These are phyloP conservation scores for Apodemus sylvaticus DNA, from an alignment of 2,113 vertebrate genomes.

Conservation along the genomic window DNA sequence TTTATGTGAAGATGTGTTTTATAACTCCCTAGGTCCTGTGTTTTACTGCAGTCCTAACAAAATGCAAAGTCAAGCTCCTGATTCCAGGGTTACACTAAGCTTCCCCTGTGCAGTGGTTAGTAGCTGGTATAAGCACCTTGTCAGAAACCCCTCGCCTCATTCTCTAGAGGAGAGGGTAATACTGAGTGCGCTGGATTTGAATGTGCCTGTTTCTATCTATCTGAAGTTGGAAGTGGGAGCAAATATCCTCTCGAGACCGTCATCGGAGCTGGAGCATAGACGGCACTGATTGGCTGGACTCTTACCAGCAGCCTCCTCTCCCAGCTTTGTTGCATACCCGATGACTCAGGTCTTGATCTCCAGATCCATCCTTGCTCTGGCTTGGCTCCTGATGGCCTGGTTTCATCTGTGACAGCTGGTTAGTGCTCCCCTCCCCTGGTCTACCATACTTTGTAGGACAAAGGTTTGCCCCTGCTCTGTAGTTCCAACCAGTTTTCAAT, in stretches of 20 bases:
- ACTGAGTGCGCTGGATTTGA: neutral
- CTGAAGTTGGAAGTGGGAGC: neutral
- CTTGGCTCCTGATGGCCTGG: neutral
- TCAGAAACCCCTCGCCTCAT: conserved; percentile 56
- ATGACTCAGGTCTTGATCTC: neutral
- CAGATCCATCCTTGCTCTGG: neutral
- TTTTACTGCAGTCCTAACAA: conserved; percentile 50
- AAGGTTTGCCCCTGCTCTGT: neutral
- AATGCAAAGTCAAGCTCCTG: conserved; percentile 46
- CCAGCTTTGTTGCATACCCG: neutral
- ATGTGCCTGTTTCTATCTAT: neutral
- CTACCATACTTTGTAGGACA: neutral
- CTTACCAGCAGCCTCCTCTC: neutral
- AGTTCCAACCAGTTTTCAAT: neutral
- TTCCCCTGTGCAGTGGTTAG: neutral
- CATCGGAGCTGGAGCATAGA: neutral
- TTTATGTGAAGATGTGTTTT: conserved; percentile 53
- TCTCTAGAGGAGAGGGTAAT: neutral
- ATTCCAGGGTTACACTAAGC: conserved; percentile 23
- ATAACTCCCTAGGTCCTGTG: conserved; percentile 53
- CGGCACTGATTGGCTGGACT: neutral
- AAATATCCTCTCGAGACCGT: neutral
- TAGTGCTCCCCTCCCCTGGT: neutral
- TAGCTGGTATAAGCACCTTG: conserved; percentile 7
- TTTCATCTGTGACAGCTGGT: neutral